Conservation (phyloP, 2,113 vertebrate genomes). For the Naja naja region DNA sequence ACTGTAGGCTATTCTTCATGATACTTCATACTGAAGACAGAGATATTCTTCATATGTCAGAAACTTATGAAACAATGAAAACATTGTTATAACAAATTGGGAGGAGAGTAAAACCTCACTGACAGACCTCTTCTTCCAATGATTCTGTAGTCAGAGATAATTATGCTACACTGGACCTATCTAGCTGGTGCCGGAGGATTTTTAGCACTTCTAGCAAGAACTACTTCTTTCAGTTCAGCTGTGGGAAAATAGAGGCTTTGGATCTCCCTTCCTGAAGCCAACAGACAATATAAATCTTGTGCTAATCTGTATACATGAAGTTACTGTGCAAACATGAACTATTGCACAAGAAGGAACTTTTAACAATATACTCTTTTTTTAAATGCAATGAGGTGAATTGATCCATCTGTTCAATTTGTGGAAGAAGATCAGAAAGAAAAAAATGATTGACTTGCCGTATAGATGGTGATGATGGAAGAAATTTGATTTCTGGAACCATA, state of each 20-base stretch:
- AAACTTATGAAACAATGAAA: background rate
- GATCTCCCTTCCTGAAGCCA: background rate
- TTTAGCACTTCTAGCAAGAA: background rate
- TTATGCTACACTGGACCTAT: background rate
- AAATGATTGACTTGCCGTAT: background rate
- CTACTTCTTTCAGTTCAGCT: background rate
- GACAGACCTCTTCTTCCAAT: background rate
- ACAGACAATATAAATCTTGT: background rate
- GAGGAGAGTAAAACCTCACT: background rate
- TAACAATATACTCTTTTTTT: background rate
- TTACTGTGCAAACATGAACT: background rate
- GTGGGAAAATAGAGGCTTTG: background rate
- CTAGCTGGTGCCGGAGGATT: background rate
- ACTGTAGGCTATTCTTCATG: background rate
- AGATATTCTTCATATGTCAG: background rate
- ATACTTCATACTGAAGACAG: background rate
- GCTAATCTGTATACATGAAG: background rate
- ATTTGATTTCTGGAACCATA: background rate
- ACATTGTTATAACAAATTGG: background rate
- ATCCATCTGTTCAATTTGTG: background rate
- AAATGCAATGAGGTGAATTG: background rate
- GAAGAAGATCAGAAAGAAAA: background rate
- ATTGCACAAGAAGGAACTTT: background rate
- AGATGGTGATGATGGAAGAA: background rate
- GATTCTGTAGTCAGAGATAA: background rate